Evolutionary conservation across 2,888 invertebrate genomes (phyloP).

Genomic region (Drosophila algonquin): DNA sequence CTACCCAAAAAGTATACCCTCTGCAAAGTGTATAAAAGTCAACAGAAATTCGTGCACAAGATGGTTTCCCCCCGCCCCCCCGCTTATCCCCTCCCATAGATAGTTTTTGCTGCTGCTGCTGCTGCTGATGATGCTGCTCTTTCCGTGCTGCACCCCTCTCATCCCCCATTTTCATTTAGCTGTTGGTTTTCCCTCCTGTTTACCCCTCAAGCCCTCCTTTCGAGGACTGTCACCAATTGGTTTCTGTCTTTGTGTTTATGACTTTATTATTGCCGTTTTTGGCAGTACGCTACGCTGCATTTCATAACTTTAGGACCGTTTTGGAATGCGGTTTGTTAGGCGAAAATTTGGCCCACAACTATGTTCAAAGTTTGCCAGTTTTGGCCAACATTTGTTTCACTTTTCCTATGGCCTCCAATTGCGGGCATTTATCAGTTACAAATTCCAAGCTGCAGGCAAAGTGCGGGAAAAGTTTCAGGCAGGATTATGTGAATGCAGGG

Average conservation of each 20-base stretch:
- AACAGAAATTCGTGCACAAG: conserved; percentile 45
- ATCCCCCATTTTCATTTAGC: conserved; percentile 25
- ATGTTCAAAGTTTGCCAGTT: conserved; percentile 20
- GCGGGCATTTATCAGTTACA: not conserved
- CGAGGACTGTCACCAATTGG: conserved; percentile 33
- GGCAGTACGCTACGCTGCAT: conserved; percentile 20
- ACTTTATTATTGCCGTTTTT: conserved; percentile 42
- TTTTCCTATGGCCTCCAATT: not conserved
- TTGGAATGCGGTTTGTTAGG: conserved; percentile 6
- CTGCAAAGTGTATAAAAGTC: conserved; percentile 8
- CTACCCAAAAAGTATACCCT: not conserved
- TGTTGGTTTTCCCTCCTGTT: conserved; percentile 10
- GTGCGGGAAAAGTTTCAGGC: not conserved
- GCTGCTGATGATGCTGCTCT: conserved; percentile 24
- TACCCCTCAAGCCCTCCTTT: conserved; percentile 1
- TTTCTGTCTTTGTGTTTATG: conserved; percentile 38
- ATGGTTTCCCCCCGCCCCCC: conserved; percentile 10
- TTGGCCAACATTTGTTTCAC: conserved; percentile 8
- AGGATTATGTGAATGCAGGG: too few species aligned
- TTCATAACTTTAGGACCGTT: conserved; percentile 67
- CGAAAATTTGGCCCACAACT: conserved; percentile 9
- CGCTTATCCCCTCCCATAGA: conserved; percentile 19
- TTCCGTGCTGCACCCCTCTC: not conserved
- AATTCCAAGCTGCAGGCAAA: not conserved
- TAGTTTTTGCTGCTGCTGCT: conserved; percentile 28